These are phyloP conservation scores for Prorops nasuta DNA, from an alignment of 1,140 invertebrate species.

Conservation along the genomic window DNA sequence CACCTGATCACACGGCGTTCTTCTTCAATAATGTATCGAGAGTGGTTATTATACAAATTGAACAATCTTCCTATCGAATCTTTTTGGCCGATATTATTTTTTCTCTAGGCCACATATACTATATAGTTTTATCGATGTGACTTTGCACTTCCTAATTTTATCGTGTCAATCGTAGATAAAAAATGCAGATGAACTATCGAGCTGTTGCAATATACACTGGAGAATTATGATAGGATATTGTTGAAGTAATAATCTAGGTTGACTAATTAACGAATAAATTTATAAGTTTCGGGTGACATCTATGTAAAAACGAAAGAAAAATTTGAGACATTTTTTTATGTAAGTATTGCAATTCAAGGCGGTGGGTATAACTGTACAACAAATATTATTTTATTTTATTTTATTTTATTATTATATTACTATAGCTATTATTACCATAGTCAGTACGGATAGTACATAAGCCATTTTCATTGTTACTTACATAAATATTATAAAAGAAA, in stretches of 20 bases:
- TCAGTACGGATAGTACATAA: constrained; percentile 46
- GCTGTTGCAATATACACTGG: constrained; percentile 6
- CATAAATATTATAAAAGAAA: constrained; percentile 54
- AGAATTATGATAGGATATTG: constrained; percentile 5
- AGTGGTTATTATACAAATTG: no score
- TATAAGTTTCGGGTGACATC: no score
- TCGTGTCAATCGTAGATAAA: constrained; percentile 8
- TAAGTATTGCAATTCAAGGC: constrained; percentile 48
- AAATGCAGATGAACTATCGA: not conserved
- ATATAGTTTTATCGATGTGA: no score
- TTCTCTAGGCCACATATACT: no score
- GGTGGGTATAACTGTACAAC: constrained; percentile 49
- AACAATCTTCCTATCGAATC: no score
- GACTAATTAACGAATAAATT: constrained; percentile 13
- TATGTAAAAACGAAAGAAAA: constrained; percentile 2
- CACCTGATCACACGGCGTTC: no score
- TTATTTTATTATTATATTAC: constrained; percentile 34
- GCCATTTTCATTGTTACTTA: constrained; percentile 58
- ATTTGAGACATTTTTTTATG: constrained; percentile 22
- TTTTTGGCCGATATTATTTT: no score
- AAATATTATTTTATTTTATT: constrained; percentile 50
- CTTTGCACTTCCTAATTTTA: no score
- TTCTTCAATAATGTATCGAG: no score
- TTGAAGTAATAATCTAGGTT: no score
- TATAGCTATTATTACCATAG: constrained; percentile 46